These are phyloP conservation scores for Colostygia pectinataria DNA, from an alignment of 2,888 invertebrate species.

Conservation along the genomic window DNA sequence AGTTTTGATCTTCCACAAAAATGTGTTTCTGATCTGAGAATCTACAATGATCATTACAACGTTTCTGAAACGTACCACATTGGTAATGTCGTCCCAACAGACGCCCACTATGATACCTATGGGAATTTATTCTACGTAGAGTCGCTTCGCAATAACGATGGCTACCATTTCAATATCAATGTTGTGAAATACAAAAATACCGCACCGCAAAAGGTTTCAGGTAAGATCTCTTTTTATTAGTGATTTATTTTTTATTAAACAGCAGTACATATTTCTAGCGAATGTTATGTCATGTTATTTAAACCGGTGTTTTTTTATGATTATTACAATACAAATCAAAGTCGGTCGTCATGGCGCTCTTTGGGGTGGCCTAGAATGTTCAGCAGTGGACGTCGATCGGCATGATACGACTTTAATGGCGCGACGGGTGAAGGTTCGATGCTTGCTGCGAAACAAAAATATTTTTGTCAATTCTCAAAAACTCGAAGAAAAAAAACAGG, in stretches of 20 bases:
- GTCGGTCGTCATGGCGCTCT: too few relatives aligned
- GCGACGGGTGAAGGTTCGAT: too few relatives aligned
- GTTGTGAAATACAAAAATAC: conserved; percentile 51
- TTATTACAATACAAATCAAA: too few relatives aligned
- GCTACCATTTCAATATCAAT: conserved; percentile 58
- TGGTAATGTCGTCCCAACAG: conserved; percentile 56
- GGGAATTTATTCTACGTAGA: conserved; percentile 69
- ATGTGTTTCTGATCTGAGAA: conserved; percentile 56
- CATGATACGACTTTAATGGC: too few relatives aligned
- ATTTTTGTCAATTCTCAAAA: too few relatives aligned
- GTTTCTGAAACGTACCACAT: conserved; percentile 50
- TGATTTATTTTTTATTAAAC: background rate
- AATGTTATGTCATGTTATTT: too few relatives aligned
- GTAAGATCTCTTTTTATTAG: conserved; percentile 41
- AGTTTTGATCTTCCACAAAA: conserved; percentile 60
- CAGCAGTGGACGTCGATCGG: too few relatives aligned
- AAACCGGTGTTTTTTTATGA: too few relatives aligned
- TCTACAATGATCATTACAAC: conserved; percentile 59
- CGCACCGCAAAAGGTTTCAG: conserved; percentile 50
- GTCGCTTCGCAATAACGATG: conserved; percentile 48
- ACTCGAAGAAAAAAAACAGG: too few relatives aligned
- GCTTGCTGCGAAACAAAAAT: too few relatives aligned
- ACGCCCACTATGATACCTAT: conserved; percentile 62
- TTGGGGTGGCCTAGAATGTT: too few relatives aligned
- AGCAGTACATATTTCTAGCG: background rate